These are phyloP conservation scores for Hyalella azteca DNA, from an alignment of 2,888 invertebrate species.

Conservation along the genomic window DNA sequence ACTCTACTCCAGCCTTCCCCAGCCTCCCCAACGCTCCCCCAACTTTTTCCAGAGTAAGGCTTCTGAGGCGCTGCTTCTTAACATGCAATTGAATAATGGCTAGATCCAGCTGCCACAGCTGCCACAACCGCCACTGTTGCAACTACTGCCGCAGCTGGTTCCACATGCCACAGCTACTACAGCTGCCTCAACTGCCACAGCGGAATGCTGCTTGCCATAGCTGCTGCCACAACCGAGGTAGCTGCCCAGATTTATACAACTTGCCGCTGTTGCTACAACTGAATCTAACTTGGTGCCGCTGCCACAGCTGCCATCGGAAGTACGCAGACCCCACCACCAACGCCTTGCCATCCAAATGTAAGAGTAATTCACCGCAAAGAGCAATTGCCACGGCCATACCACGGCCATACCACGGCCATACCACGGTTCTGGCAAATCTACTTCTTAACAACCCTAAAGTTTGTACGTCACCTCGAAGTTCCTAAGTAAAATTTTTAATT, in stretches of 20 bases:
- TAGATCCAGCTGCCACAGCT: neutral
- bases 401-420: no score
- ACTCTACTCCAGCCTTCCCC: neutral
- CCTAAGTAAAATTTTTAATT: no score
- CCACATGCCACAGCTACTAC: neutral
- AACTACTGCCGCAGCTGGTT: neutral
- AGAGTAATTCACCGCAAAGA: no score
- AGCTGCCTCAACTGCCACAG: neutral
- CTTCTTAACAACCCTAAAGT: no score
- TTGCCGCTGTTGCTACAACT: neutral
- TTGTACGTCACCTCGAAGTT: no score
- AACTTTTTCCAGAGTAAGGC: neutral
- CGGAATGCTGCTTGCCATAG: neutral
- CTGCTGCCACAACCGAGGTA: neutral
- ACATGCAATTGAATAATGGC: slow-evolving; percentile 18
- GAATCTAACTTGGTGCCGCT: no score
- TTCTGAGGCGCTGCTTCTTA: neutral
- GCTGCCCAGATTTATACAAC: neutral
- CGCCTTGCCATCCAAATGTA: no score
- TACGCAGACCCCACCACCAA: no score
- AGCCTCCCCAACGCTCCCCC: neutral
- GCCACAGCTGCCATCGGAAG: no score
- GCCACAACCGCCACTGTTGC: neutral
- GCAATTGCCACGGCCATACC: no score
- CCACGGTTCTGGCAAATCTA: no score